These are phyloP conservation scores for Himalopsyche japonica DNA, from an alignment of 2,888 invertebrate genomes.

Conservation along the genomic window DNA sequence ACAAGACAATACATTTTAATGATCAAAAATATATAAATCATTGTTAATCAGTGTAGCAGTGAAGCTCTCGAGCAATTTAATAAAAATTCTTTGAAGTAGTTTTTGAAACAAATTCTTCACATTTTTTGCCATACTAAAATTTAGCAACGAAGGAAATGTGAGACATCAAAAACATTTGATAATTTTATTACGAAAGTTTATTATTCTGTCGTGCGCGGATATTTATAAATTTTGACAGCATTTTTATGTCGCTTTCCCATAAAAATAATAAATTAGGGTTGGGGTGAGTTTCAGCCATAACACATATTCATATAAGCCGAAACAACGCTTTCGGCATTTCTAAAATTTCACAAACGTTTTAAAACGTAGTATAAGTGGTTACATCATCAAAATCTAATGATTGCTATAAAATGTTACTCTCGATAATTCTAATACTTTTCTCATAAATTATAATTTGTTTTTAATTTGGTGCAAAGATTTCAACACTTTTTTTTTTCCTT, in stretches of 20 bases:
- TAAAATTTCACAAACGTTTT: constrained; percentile 5
- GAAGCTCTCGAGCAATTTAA: background rate
- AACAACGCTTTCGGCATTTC: constrained; percentile 6
- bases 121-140: background rate
- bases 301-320: constrained; percentile 18
- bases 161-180: background rate
- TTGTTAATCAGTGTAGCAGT: background rate
- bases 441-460: too few relatives aligned
- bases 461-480: too few relatives aligned
- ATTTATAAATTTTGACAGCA: background rate
- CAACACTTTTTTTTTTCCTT: too few relatives aligned
- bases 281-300: background rate
- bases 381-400: background rate
- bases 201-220: background rate
- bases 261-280: background rate
- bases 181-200: background rate
- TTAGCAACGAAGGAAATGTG: background rate
- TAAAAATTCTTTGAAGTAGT: background rate
- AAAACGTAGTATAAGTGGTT: background rate
- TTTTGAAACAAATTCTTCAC: background rate
- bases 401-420: background rate
- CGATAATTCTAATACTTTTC: too few relatives aligned
- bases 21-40: background rate
- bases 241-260: background rate
- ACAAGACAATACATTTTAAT: too few relatives aligned